A percentile compares a stretch with the other conserved stretches of the same genome.
These are phyloP conservation scores for Forbesichthys agassizii DNA, from an alignment of 2,113 vertebrate species.

Conservation along the genomic window DNA sequence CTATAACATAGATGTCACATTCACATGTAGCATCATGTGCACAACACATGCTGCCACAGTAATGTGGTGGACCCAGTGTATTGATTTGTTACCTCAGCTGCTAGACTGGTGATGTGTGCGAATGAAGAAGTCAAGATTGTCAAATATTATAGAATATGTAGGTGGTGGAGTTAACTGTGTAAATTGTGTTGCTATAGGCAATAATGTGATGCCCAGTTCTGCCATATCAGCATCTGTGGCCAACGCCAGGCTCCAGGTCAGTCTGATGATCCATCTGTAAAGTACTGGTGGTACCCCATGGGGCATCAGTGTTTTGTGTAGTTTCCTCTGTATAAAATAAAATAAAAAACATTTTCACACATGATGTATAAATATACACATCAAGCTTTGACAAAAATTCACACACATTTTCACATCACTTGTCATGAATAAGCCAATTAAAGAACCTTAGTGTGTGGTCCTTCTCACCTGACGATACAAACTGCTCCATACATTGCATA, in stretches of 20 bases:
- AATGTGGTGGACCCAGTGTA: no score
- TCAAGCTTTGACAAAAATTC: neutral
- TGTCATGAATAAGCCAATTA: neutral
- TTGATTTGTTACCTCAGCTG: no score
- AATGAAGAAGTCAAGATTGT: neutral
- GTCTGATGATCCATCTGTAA: neutral
- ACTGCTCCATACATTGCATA: neutral
- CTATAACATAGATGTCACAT: no score
- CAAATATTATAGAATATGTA: no score
- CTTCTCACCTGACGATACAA: slow-evolving; percentile 3
- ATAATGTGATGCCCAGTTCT: neutral
- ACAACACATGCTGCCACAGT: no score
- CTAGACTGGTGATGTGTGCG: neutral
- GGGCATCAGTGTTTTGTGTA: neutral
- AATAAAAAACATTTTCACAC: neutral
- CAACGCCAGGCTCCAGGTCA: neutral
- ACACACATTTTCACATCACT: no score
- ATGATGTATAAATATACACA: neutral
- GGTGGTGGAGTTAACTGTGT: no score
- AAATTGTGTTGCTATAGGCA: neutral
- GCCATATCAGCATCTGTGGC: neutral
- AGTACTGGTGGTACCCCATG: neutral
- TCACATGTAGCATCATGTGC: no score
- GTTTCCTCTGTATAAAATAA: neutral
- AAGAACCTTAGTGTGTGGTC: neutral